phyloP scores from a whole-genome alignment of 2,113 vertebrate genomes.

The Mirounga angustirostris region DNA sequence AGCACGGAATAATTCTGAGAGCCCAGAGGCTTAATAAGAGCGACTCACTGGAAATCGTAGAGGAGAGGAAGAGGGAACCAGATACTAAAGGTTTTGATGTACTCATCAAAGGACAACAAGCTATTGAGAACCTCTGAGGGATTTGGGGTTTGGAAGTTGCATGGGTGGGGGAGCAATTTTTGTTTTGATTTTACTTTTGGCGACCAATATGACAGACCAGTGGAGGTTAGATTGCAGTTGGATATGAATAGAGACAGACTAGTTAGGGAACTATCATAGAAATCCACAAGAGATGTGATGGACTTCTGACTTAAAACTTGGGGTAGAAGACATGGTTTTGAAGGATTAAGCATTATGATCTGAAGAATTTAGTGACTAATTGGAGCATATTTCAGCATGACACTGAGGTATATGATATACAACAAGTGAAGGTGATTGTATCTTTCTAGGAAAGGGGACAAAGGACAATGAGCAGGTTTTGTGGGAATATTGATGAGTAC shows the following conservation, averaged over 20 bases:
- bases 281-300: neutral
- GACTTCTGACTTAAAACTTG: neutral
- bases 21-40: neutral
- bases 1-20: neutral
- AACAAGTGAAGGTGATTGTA: neutral
- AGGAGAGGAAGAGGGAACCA: neutral
- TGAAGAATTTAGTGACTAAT: neutral
- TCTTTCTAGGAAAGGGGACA: neutral
- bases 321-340: neutral
- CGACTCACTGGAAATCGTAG: neutral
- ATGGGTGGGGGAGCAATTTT: neutral
- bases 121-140: neutral
- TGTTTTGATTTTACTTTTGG: neutral
- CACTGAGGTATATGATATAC: neutral
- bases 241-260: neutral
- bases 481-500: neutral
- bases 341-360: neutral
- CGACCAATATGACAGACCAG: neutral
- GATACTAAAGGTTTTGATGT: neutral
- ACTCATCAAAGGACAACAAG: neutral
- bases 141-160: neutral
- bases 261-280: neutral
- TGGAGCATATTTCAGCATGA: neutral
- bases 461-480: neutral
- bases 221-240: neutral